These are phyloP conservation scores for Salpingus planirostris DNA, from an alignment of 2,888 invertebrate genomes.

Conservation along the genomic window DNA sequence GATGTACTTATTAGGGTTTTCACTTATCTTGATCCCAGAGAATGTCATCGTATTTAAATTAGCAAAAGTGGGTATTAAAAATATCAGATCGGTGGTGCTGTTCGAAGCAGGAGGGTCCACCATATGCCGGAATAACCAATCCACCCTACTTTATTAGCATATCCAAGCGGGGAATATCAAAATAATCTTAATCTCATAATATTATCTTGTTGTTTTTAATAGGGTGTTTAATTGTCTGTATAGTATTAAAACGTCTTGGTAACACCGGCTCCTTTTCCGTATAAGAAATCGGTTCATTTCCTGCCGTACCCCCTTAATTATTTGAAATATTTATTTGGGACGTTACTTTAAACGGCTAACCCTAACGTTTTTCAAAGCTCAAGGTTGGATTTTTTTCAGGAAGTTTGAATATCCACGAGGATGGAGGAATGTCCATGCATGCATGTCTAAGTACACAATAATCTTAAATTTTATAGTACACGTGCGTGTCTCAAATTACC, in stretches of 20 bases:
- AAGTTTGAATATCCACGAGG: too few relatives aligned
- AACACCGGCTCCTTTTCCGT: conserved; percentile 17
- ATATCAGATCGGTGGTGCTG: conserved; percentile 20
- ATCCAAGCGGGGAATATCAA: conserved; percentile 21
- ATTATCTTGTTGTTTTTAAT: conserved; percentile 29
- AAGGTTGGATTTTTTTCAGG: too few relatives aligned
- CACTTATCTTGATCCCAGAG: conserved; percentile 22
- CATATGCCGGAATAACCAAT: too few relatives aligned
- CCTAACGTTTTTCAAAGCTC: too few relatives aligned
- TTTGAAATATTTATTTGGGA: conserved; percentile 13
- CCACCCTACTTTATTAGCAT: conserved; percentile 21
- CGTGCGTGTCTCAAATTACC: too few relatives aligned
- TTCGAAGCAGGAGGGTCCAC: too few relatives aligned
- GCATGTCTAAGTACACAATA: too few relatives aligned
- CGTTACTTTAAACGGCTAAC: too few relatives aligned
- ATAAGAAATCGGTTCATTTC: conserved; percentile 34
- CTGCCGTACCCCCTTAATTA: conserved; percentile 25
- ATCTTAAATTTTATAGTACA: too few relatives aligned
- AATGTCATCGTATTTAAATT: conserved; percentile 34
- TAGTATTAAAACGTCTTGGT: conserved; percentile 30
- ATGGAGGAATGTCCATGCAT: too few relatives aligned
- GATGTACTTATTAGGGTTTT: conserved; percentile 30
- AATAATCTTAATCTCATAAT: conserved; percentile 34
- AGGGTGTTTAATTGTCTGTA: conserved; percentile 36
- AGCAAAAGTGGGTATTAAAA: conserved; percentile 26